Base-by-base conservation (phyloP, 2,888 invertebrate species). In the Helicoverpa assulta region DNA sequence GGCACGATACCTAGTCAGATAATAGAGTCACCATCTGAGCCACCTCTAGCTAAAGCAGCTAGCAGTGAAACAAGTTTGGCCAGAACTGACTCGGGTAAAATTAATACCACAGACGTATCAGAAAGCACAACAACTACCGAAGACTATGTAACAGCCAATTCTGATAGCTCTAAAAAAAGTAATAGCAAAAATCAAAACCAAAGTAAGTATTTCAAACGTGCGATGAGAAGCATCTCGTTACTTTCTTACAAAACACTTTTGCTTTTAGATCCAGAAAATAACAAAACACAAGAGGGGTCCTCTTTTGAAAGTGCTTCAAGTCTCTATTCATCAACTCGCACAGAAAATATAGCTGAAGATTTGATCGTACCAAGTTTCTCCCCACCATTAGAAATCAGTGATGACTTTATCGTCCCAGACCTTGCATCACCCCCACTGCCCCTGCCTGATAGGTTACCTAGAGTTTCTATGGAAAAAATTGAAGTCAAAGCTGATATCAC, bases 221-320 rank as follows among this genome's bases (percentile, higher is more conserved):
- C 50, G 59, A 40, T 67, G 18, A 77, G 62, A 57, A 56, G 54
- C 63, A 10, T 51, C 54, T 67, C 60, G 8, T 33, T 71, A 70
- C 57, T 70, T 63, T 75, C 76, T 77, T 66, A 70, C 61, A 55
- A 80, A 80, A 55, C 43, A 14, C 50, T 76, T 63, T 73, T 67
- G 26, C 69, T 96, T 89, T 89, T 82, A 96, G 96, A 92, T 93
- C 96, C 90, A 85, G 96, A 96, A 92, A 96, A 96, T 80, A 96
- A 96, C 76, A 96, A 96, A 86, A 85, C 94, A 4, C 97, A 97
- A 86, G 98, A 98, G 73, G 98, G 98, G 33, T 98, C 98, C 78
- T 98, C 98, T n/a, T 98, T 98, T 91, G 98, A 98, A 92, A 98
- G 98, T 90, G 98, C 98, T 75, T 98, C 98, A 68, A 98, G 98